Evolutionary conservation across 2,113 vertebrate species (phyloP).

Genomic region (Cinclus mexicanus): DNA sequence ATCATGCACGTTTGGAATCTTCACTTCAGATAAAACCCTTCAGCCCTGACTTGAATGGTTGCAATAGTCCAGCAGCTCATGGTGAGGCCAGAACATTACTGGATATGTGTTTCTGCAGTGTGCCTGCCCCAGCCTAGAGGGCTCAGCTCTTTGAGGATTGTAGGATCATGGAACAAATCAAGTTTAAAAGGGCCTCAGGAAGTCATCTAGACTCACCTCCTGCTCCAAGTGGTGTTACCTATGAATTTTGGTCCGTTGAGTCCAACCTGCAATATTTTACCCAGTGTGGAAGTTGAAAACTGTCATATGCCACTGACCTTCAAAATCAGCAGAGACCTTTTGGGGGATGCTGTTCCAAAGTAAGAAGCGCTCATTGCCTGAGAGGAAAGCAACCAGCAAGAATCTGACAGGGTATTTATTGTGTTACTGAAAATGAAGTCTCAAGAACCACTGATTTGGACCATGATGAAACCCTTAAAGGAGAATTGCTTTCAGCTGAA

Average conservation of each 20-base stretch:
- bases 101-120: background rate
- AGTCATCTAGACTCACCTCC: background rate
- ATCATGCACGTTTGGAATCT: background rate
- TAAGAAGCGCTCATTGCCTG: background rate
- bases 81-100: background rate
- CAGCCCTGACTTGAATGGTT: background rate
- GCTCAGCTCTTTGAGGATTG: background rate
- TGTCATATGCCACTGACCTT: background rate
- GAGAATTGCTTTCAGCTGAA: slow-evolving; percentile 44
- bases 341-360: background rate
- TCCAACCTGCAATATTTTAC: background rate
- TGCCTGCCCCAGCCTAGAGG: background rate
- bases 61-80: background rate
- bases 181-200: background rate
- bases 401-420: background rate
- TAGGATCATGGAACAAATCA: background rate
- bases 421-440: background rate
- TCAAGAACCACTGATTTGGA: slow-evolving; percentile 8
- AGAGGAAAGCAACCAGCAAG: background rate
- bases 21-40: background rate
- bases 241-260: background rate
- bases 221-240: background rate
- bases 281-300: background rate
- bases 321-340: background rate
- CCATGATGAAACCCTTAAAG: slow-evolving; percentile 33